Base-by-base conservation (phyloP, 2,888 invertebrate genomes). In the Drosophila subsilvestris region DNA sequence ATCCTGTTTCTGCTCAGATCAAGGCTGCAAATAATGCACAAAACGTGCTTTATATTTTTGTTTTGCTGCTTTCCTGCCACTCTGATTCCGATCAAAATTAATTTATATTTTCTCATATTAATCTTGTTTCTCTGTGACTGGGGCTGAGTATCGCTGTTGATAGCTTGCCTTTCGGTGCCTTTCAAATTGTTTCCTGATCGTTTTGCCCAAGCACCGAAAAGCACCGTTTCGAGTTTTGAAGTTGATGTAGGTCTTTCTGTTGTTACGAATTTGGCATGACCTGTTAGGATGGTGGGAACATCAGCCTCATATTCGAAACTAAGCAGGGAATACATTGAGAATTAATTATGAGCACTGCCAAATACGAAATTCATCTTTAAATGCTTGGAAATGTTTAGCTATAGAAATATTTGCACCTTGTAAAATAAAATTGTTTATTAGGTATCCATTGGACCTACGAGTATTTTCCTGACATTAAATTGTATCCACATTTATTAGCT, bases 91-190 rank as follows among this genome's bases (percentile, higher is more conserved):
- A 37, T 37, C 37, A 37, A 37, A 37, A 37, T 37, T 7, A 2
- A 37, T 37, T 37, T n/a, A 37, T 37, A 37, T 37, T 37, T 37
- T n/a, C n/a, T n/a, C 37, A n/a, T n/a, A 37, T 37, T 37, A 37
- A 37, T 37, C 37, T 37, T 37, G n/a, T n/a, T 37, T 2, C 7
- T 1, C n/a, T n/a, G 14, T 12, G 12, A 32, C 12, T 12, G 32
- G 4, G 32, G 10, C 25, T 27, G 27, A 9, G 27, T 27, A 27
- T 8, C 27, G 27, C 9, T 27, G 27, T 3, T 27, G 27, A 27
- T 9, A 27, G 27, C 14, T 37, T 37, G 14, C n/a, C 37, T 37
- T 37, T 37, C 37, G 14, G 14, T n/a, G n/a, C 37, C 37, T 37
- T 37, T 37, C 14, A 37, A 37, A 7, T 7, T 37, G 37, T 37